These are phyloP conservation scores for Caenorhabditis panamensis DNA, from an alignment of 2,888 invertebrate species.

Conservation along the genomic window DNA sequence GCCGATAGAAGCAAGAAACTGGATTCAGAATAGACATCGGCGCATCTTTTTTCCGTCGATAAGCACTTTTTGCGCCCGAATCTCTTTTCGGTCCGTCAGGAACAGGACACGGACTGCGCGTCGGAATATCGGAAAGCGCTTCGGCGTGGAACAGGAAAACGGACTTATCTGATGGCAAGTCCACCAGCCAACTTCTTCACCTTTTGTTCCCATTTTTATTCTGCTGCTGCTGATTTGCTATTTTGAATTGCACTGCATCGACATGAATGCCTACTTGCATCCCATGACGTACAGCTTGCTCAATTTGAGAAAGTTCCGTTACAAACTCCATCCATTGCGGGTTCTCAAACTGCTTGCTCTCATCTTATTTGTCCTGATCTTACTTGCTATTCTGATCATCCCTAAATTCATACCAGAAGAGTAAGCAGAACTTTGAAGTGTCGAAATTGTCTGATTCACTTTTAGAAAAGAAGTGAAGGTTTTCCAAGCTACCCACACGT, in stretches of 20 bases:
- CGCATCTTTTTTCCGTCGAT: not conserved
- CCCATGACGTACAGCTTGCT: not conserved
- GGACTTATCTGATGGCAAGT: slow-evolving; percentile 2
- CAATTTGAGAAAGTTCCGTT: not conserved
- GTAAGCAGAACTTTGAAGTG: not conserved
- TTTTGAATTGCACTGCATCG: not conserved
- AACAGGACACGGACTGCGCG: not conserved
- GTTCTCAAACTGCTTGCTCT: slow-evolving; percentile 1
- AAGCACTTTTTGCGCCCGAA: not conserved
- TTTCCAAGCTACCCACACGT: slow-evolving; percentile 17
- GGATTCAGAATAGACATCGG: not conserved
- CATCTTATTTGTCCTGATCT: not conserved
- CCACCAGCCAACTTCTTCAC: slow-evolving; percentile 1
- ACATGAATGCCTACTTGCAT: slow-evolving; percentile 14
- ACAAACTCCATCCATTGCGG: slow-evolving; percentile 16
- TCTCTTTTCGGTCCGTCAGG: not conserved
- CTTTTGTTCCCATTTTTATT: slow-evolving; percentile 1
- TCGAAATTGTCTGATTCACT: too few relatives aligned
- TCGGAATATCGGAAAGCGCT: not conserved
- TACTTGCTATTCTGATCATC: not conserved
- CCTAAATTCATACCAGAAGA: not conserved
- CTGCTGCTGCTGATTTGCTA: not conserved
- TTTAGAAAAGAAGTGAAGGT: slow-evolving; percentile 18
- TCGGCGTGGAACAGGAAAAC: not conserved
- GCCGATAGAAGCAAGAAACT: not conserved